A percentile compares a stretch with the other conserved stretches of the same genome.
Evolutionary conservation across 2,797 vertebrate genomes (phyloP).

Genomic region (Gallinago solitaria): DNA sequence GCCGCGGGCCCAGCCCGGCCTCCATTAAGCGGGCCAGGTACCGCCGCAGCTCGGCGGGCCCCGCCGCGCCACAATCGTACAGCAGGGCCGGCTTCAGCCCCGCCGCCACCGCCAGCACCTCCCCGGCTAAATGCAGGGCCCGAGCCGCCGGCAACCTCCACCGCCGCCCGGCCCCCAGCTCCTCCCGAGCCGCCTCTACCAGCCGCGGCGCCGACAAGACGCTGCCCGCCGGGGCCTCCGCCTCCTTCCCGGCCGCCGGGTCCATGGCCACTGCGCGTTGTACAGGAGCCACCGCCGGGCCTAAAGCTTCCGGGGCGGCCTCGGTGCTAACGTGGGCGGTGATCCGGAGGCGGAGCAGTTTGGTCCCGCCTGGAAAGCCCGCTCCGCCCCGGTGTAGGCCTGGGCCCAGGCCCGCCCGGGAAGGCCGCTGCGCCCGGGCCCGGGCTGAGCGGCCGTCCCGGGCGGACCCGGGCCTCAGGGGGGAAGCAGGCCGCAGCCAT

Average conservation of each 20-base stretch:
- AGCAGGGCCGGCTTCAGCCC: conserved; percentile 89
- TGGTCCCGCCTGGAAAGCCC: background rate
- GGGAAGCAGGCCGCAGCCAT: fast-evolving
- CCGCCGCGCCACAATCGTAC: conserved; percentile 83
- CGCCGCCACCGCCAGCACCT: conserved; percentile 83
- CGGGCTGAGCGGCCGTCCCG: no score
- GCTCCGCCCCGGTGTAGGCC: background rate
- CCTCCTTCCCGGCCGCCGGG: background rate
- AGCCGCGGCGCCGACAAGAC: conserved; percentile 61
- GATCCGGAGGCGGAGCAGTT: background rate
- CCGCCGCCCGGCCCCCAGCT: background rate
- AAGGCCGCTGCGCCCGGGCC: background rate
- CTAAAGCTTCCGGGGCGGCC: background rate
- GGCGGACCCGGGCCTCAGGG: fast-evolving
- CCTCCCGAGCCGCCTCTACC: conserved; percentile 70
- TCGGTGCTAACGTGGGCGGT: background rate
- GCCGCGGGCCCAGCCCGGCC: conserved; percentile 68
- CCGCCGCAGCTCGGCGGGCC: conserved; percentile 75
- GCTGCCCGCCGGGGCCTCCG: background rate
- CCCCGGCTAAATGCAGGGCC: conserved; percentile 78
- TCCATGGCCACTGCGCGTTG: background rate
- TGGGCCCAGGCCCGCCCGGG: background rate
- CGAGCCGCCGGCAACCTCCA: background rate
- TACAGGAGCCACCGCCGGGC: fast-evolving
- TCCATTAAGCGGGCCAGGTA: conserved; percentile 81